Conservation (phyloP, 2,797 vertebrate genomes). For the Lagorchestes hirsutus region DNA sequence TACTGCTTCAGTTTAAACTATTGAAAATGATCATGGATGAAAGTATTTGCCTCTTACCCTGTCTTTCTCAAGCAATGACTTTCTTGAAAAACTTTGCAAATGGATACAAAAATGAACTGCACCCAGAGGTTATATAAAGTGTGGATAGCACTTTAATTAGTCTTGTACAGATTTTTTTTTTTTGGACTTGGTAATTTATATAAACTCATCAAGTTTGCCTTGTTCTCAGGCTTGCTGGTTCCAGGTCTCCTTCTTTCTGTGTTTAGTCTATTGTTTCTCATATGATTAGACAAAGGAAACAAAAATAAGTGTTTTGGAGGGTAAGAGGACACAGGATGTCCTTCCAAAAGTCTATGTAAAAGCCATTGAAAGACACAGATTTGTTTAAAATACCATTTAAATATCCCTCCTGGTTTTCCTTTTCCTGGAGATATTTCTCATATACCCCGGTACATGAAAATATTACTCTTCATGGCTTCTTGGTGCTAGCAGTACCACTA, state of each 20-base stretch:
- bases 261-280: neutral
- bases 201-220: neutral
- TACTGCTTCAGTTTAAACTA: neutral
- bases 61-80: neutral
- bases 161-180: neutral
- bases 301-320: fast-evolving
- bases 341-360: neutral
- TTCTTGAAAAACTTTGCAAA: slow-evolving; percentile 43
- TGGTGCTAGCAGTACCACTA: neutral
- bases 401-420: neutral
- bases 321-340: too few species aligned
- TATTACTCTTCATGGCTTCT: slow-evolving; percentile 8
- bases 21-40: neutral
- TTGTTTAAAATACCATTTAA: neutral
- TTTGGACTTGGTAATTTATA: neutral
- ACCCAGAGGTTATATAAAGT: neutral
- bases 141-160: neutral
- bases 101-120: neutral
- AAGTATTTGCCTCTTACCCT: slow-evolving; percentile 17
- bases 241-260: neutral
- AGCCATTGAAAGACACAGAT: neutral
- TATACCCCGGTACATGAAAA: neutral
- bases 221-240: neutral
- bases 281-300: neutral
- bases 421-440: slow-evolving; percentile 6